Evolutionary conservation across 2,888 invertebrate species (phyloP).

Genomic region (Diloba caeruleocephala): DNA sequence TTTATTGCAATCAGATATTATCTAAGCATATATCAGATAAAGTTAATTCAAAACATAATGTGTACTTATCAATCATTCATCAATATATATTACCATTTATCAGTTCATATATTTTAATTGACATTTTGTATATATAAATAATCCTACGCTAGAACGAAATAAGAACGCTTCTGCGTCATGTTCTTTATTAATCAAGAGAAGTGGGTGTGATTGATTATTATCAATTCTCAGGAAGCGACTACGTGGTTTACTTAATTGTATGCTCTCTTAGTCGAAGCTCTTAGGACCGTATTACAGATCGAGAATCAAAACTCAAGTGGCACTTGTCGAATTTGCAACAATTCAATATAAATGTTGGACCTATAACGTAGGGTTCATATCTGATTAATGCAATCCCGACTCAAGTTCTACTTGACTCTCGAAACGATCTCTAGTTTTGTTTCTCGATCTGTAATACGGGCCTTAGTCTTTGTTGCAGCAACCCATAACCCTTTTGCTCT

Average conservation of each 20-base stretch:
- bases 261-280: too few relatives aligned
- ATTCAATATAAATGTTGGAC: too few relatives aligned
- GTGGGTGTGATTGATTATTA: background rate
- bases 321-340: too few relatives aligned
- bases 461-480: too few relatives aligned
- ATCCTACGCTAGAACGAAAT: slow-evolving; percentile 7
- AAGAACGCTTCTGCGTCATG: background rate
- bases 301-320: too few relatives aligned
- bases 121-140: slow-evolving; percentile 1
- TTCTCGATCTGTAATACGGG: too few relatives aligned
- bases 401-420: too few relatives aligned
- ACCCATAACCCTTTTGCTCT: too few relatives aligned
- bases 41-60: slow-evolving; percentile 21
- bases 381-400: too few relatives aligned
- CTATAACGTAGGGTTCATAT: too few relatives aligned
- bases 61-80: slow-evolving; percentile 23
- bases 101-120: slow-evolving; percentile 17
- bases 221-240: slow-evolving; percentile 19
- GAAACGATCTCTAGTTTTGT: too few relatives aligned
- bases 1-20: slow-evolving; percentile 34
- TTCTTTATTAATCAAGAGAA: background rate
- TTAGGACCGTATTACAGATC: background rate
- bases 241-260: too few relatives aligned
- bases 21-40: slow-evolving; percentile 30
- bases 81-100: slow-evolving; percentile 6